Percentiles rank a stretch among this genome's conserved stretches.
Evolutionary conservation across 2,797 vertebrate species (phyloP).

Genomic region (Lacerta agilis): DNA sequence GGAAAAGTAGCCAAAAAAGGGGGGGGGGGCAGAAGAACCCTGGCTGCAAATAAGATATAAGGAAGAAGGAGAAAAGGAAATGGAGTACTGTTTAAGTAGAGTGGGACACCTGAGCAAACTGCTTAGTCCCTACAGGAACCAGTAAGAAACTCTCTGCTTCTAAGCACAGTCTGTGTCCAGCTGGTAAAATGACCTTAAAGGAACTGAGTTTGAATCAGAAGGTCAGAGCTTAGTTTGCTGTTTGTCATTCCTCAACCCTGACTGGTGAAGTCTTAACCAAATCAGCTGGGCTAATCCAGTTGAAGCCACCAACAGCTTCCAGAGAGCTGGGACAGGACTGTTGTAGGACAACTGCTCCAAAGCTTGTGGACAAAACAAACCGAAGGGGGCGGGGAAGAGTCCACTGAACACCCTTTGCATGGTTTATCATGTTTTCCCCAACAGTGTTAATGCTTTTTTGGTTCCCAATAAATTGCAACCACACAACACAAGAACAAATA

Average conservation of each 20-base stretch:
- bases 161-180: neutral
- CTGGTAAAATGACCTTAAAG: constrained; percentile 13
- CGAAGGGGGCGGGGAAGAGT: neutral
- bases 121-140: neutral
- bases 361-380: constrained; percentile 37
- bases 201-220: neutral
- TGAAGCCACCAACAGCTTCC: neutral
- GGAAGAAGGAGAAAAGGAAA: neutral
- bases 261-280: constrained; percentile 1
- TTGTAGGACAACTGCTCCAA: neutral
- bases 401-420: neutral
- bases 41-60: neutral
- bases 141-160: neutral
- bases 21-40: neutral
- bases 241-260: neutral
- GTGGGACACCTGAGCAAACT: too few species aligned
- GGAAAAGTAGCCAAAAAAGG: neutral
- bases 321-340: neutral
- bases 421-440: neutral
- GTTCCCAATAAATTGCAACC: neutral
- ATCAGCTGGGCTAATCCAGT: neutral
- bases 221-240: constrained; percentile 7
- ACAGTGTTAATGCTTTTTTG: neutral
- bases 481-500: neutral
- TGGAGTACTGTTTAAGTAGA: neutral